Conservation (phyloP, 2,888 invertebrate species). For the Xanthorhoe designata region DNA sequence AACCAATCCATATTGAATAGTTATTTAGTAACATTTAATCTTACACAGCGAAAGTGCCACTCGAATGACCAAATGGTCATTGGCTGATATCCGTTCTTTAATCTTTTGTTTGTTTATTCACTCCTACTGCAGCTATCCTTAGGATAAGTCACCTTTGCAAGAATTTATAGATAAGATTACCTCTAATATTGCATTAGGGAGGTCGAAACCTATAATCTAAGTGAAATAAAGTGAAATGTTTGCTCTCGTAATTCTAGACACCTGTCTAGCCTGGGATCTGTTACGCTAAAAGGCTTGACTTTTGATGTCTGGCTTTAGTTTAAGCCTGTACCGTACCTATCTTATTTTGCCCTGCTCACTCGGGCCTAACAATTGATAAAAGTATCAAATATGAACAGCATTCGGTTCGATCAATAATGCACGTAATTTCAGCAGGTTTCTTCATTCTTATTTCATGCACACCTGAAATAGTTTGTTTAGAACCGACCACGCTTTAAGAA, state of each 20-base stretch:
- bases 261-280: background rate
- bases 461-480: constrained; percentile 29
- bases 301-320: background rate
- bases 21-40: background rate
- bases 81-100: constrained; percentile 20
- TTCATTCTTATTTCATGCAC: background rate
- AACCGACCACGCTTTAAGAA: constrained; percentile 43
- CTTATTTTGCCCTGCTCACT: background rate
- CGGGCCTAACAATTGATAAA: background rate
- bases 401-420: constrained; percentile 6
- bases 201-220: background rate
- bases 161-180: constrained; percentile 20
- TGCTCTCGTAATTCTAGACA: background rate
- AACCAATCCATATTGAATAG: background rate
- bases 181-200: background rate
- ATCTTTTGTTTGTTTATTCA: constrained; percentile 22
- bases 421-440: background rate
- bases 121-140: constrained; percentile 13
- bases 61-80: constrained; percentile 14
- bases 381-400: background rate
- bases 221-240: background rate
- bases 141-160: constrained; percentile 7
- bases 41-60: background rate
- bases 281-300: background rate
- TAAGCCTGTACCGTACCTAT: background rate